A percentile compares a stretch with the other conserved stretches of the same genome.
These are phyloP conservation scores for Nipponia nippon DNA, from an alignment of 2,113 vertebrate genomes.

Conservation along the genomic window DNA sequence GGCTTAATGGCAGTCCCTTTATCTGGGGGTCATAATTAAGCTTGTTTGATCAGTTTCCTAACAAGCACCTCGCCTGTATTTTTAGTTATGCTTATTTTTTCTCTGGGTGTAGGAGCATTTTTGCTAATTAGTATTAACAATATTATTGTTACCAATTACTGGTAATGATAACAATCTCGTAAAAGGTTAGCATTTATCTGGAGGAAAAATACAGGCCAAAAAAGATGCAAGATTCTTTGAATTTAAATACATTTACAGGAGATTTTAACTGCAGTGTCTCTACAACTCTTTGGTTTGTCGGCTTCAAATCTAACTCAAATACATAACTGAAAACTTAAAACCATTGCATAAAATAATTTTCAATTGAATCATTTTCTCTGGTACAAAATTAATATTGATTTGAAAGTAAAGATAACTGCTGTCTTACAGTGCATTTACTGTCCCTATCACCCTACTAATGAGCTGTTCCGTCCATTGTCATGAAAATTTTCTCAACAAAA, in stretches of 20 bases:
- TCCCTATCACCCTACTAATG: not conserved
- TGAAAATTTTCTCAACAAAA: not conserved
- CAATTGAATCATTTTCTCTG: not conserved
- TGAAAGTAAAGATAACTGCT: not conserved
- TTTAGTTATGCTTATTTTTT: constrained; percentile 44
- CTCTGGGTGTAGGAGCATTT: constrained; percentile 2
- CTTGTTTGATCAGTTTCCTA: constrained; percentile 73
- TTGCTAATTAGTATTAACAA: constrained; percentile 66
- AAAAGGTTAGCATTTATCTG: constrained; percentile 47
- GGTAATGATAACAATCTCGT: constrained; percentile 25
- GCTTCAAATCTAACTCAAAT: constrained; percentile 2
- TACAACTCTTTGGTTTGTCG: not conserved
- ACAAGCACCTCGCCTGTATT: constrained; percentile 64
- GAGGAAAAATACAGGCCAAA: constrained; percentile 18
- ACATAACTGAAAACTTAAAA: constrained; percentile 31
- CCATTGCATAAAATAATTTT: not conserved
- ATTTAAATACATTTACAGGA: not conserved
- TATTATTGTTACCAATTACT: constrained; percentile 47
- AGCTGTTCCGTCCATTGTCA: not conserved
- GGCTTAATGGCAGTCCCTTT: constrained; percentile 73
- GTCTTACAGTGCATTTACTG: not conserved
- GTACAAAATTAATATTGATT: not conserved
- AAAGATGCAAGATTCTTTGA: not conserved
- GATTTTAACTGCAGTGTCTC: not conserved
- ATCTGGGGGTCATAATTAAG: constrained; percentile 79